Base-by-base conservation (phyloP, 1,140 invertebrate species). In the Cherax quadricarinatus region DNA sequence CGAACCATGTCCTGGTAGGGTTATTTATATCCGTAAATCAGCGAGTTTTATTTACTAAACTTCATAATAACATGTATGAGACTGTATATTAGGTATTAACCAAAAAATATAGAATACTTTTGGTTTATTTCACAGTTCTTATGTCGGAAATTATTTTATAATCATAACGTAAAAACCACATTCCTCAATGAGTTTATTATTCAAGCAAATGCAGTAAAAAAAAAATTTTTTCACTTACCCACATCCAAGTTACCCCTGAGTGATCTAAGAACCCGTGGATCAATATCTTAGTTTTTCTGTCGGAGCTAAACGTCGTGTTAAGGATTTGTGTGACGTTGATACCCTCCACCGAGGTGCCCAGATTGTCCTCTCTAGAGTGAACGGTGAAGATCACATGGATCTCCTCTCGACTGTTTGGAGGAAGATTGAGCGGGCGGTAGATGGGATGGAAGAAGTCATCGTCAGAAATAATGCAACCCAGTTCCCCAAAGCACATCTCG, bases 1-100 rank as follows among this genome's bases (percentile, higher is more conserved):
- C 89, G 48, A 5, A 89, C 53, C 92, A 94, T 92, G 62, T 94
- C 94, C 94, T 94, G 90, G 30, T 6, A 53, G 3, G 24, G n/a
- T 9, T 9, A 75, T 3, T 14, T 66, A 66, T 57, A 57, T 57
- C 14, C 53, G 1, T 14, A 57, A 57, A 14, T 57, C 53, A 57
- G 5, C 4, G 53, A 14, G 53, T 57, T 57, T 1, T 10, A 5
- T 14, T 9, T 6, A 14, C 53, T 10, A 57, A 5, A 14, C 14
- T 57, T 9, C 53, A 41, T 41, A 41, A 41, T 41, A 41, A 41
- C 30, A 41, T 41, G 2, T 41, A 41, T 41, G 30, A 41, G 30
- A 41, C 0, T 41, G 30, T 41, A 41, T 41, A 57, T 4, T 10
- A 57, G 53, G 14, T 5, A 57, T 57, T 57, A 5, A 6, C 2